phyloP scores from a whole-genome alignment of 30 jellyfish, hydroid and myxozoan species.

The Cassiopea andromeda region DNA sequence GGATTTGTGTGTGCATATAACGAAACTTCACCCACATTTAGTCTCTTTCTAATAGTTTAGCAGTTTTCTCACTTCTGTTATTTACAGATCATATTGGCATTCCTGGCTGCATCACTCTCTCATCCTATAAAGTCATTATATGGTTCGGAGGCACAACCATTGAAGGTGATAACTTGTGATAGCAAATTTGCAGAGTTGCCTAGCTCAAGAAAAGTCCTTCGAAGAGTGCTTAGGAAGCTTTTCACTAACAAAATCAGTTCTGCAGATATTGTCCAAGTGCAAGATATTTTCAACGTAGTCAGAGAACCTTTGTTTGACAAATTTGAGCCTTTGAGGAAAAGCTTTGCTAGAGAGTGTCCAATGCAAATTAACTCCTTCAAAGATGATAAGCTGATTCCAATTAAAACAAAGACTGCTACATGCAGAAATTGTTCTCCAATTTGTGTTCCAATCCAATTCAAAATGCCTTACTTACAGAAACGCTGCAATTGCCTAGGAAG shows the following conservation, averaged over 20 bases:
- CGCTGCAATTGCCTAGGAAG: background rate
- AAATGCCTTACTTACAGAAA: background rate
- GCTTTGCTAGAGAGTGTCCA: background rate
- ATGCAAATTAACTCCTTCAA: background rate
- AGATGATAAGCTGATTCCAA: background rate
- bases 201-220: background rate
- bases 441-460: background rate
- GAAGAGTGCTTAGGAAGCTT: background rate
- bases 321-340: background rate
- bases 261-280: background rate
- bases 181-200: background rate
- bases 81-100: background rate
- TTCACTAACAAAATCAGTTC: background rate
- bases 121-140: background rate
- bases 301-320: background rate
- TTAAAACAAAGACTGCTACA: background rate
- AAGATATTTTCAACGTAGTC: background rate
- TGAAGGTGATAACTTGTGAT: background rate
- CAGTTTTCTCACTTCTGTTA: no score
- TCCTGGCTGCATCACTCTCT: background rate
- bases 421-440: background rate
- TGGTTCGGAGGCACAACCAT: background rate
- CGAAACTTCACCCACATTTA: no score
- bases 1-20: no score
- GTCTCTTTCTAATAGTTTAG: no score